Conservation (phyloP, 2,113 vertebrate genomes). For the Callospermophilus lateralis region DNA sequence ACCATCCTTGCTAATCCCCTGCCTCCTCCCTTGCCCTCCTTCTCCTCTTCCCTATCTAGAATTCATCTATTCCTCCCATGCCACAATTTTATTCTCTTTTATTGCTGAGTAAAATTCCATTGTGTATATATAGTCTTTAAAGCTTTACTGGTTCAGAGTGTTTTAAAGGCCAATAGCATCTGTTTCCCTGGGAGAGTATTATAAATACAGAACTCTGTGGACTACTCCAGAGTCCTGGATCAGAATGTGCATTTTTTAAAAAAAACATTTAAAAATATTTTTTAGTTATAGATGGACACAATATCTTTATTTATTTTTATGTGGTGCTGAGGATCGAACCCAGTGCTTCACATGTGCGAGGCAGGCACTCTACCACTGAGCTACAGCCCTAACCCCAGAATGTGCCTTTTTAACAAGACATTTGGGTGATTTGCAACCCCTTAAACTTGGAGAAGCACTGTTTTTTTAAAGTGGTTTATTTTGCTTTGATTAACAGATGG, state of each 20-base stretch:
- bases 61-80: no score
- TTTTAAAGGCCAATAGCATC: slow-evolving; percentile 13
- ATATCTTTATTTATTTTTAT: no score
- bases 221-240: background rate
- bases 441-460: slow-evolving; percentile 39
- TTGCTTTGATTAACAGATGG: slow-evolving; percentile 23
- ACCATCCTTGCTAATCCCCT: no score
- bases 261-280: no score
- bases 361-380: no score
- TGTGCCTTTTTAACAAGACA: slow-evolving; percentile 44
- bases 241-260: background rate
- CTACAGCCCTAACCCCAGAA: background rate
- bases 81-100: no score
- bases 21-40: no score
- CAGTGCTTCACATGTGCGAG: no score
- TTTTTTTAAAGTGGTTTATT: background rate
- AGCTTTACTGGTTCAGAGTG: background rate
- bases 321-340: no score
- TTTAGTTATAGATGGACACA: no score
- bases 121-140: background rate
- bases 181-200: background rate
- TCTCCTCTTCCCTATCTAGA: no score
- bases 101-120: no score
- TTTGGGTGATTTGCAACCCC: background rate
- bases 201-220: background rate